Evolutionary conservation across 1,140 invertebrate species (phyloP).

Genomic region (Nasonia longicornis): DNA sequence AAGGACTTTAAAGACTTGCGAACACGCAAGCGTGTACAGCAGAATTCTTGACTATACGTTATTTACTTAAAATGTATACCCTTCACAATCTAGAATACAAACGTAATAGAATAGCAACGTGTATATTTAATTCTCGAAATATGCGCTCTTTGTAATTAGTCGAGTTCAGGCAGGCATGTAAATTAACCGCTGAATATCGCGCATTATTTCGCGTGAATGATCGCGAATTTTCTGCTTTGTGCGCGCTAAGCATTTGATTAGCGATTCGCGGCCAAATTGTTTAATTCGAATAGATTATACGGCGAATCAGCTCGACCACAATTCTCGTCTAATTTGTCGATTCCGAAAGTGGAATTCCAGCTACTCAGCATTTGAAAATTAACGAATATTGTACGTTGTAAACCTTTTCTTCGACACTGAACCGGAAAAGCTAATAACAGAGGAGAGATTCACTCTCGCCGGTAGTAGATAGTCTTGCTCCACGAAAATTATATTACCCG

Average conservation of each 20-base stretch:
- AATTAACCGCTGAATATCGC: not conserved
- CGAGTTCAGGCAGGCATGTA: not conserved
- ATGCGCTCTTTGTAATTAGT: not conserved
- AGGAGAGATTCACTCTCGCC: not conserved
- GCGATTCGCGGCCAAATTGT: not conserved
- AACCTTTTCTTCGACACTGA: not conserved
- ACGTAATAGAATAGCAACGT: too few species aligned
- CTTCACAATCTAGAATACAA: too few species aligned
- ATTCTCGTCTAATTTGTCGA: not conserved
- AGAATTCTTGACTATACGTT: not conserved
- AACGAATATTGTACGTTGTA: not conserved
- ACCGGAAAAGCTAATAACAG: too few species aligned
- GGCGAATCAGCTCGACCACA: not conserved
- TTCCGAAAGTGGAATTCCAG: not conserved
- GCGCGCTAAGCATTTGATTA: not conserved
- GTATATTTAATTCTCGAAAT: too few species aligned
- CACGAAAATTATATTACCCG: not conserved
- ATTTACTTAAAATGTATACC: not conserved
- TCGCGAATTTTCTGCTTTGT: not conserved
- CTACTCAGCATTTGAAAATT: not conserved
- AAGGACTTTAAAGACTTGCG: not conserved
- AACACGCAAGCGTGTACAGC: not conserved
- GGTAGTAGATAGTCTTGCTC: not conserved
- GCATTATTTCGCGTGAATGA: not conserved
- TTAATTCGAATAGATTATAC: not conserved